Conservation (phyloP, 2,888 invertebrate species). For the Chrysolina haemoptera region DNA sequence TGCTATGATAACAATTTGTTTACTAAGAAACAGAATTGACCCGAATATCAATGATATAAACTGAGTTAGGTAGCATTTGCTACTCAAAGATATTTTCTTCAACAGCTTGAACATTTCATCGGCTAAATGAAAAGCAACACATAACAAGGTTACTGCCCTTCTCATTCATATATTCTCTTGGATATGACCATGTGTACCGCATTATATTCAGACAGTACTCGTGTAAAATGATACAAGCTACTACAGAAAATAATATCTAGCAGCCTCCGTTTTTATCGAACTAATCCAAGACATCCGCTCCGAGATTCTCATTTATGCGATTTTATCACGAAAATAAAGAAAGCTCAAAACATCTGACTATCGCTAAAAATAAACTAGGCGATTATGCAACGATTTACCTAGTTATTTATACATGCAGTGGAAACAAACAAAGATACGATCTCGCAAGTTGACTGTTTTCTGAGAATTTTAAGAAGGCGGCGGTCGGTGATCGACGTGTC, state of each 20-base stretch:
- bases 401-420: constrained; percentile 35
- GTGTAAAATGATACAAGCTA: constrained; percentile 14
- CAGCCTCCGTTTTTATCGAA: constrained; percentile 6
- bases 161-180: constrained; percentile 16
- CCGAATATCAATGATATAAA: too few species aligned
- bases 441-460: constrained; percentile 26
- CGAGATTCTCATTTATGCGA: constrained; percentile 24
- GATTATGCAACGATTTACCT: constrained; percentile 37
- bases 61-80: too few species aligned
- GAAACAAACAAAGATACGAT: constrained; percentile 31
- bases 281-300: constrained; percentile 31
- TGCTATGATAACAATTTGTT: too few species aligned
- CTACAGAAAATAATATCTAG: background rate
- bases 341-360: constrained; percentile 25
- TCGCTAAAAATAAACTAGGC: constrained; percentile 38
- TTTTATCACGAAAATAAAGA: constrained; percentile 20
- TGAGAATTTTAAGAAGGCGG: constrained; percentile 30
- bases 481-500: constrained; percentile 26
- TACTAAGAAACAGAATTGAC: too few species aligned
- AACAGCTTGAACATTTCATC: constrained; percentile 13
- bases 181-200: constrained; percentile 17
- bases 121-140: constrained; percentile 4
- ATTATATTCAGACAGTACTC: constrained; percentile 13
- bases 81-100: background rate
- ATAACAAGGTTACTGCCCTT: constrained; percentile 15